Evolutionary conservation across 2,888 invertebrate species (phyloP).

Genomic region (Halictus ligatus): DNA sequence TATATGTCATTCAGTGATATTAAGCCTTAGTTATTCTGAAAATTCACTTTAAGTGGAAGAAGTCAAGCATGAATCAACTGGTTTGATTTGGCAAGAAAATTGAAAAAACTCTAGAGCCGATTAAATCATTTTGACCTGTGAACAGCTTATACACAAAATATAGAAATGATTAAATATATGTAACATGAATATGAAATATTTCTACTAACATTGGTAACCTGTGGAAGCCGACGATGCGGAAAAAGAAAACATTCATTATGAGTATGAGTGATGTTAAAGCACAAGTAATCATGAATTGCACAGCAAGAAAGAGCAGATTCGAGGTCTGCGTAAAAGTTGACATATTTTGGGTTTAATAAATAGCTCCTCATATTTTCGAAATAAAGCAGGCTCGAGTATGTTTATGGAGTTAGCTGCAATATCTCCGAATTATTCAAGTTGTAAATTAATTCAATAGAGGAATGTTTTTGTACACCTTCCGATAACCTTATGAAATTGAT

Average conservation of each 20-base stretch:
- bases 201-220: constrained; percentile 78
- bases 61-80: too few relatives aligned
- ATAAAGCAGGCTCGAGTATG: background rate
- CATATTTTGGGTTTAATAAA: background rate
- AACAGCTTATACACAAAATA: background rate
- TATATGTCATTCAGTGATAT: too few relatives aligned
- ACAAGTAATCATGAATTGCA: background rate
- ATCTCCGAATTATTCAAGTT: background rate
- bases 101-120: background rate
- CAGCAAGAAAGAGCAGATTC: constrained; percentile 11
- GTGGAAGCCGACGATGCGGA: constrained; percentile 58
- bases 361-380: background rate
- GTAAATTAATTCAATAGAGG: background rate
- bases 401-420: background rate
- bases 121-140: background rate
- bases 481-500: background rate
- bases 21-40: too few relatives aligned
- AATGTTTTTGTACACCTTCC: background rate
- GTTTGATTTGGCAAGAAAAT: background rate
- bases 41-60: too few relatives aligned
- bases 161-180: background rate
- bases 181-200: constrained; percentile 28
- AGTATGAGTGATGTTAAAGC: constrained; percentile 38
- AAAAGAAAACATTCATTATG: constrained; percentile 59
- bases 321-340: background rate